A percentile compares a stretch with the other conserved stretches of the same genome.
Evolutionary conservation across 2,888 invertebrate species (phyloP).

Genomic region (Lissonota sp.): DNA sequence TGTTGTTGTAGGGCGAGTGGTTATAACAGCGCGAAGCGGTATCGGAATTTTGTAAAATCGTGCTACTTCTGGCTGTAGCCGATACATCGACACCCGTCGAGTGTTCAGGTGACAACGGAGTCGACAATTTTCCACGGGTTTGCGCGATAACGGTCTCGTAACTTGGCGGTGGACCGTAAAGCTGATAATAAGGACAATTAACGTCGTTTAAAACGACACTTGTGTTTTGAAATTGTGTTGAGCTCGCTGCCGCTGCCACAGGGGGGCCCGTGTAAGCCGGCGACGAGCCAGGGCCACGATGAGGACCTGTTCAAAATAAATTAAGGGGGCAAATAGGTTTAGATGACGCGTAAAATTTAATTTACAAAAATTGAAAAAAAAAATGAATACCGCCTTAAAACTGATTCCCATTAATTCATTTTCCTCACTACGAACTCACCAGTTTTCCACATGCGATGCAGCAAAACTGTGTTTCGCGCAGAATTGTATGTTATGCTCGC

Average conservation of each 20-base stretch:
- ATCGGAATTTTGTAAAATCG: slow-evolving; percentile 67
- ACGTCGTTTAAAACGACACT: slow-evolving; percentile 80
- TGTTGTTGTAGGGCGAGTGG: slow-evolving; percentile 66
- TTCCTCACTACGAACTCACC: slow-evolving; percentile 68
- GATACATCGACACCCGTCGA: slow-evolving; percentile 57
- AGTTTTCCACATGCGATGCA: slow-evolving; percentile 83
- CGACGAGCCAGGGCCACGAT: slow-evolving; percentile 73
- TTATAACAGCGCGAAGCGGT: slow-evolving; percentile 73
- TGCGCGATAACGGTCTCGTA: slow-evolving; percentile 84
- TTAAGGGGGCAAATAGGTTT: too few species aligned
- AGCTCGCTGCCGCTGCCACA: slow-evolving; percentile 75
- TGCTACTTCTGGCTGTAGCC: slow-evolving; percentile 44
- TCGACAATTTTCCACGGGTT: slow-evolving; percentile 78
- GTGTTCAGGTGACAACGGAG: slow-evolving; percentile 76
- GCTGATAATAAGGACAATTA: slow-evolving; percentile 83
- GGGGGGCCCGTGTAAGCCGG: slow-evolving; percentile 72
- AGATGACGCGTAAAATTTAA: too few species aligned
- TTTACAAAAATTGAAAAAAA: slow-evolving; percentile 1
- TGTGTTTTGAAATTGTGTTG: slow-evolving; percentile 80
- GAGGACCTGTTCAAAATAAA: slow-evolving; percentile 73
- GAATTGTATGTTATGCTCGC: slow-evolving; percentile 83
- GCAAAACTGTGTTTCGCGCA: slow-evolving; percentile 82
- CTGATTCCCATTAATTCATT: too few species aligned
- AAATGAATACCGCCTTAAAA: neutral
- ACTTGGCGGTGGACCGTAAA: slow-evolving; percentile 85